phyloP scores from a whole-genome alignment of 2,797 vertebrate species.

The Enteromius treurensis region DNA sequence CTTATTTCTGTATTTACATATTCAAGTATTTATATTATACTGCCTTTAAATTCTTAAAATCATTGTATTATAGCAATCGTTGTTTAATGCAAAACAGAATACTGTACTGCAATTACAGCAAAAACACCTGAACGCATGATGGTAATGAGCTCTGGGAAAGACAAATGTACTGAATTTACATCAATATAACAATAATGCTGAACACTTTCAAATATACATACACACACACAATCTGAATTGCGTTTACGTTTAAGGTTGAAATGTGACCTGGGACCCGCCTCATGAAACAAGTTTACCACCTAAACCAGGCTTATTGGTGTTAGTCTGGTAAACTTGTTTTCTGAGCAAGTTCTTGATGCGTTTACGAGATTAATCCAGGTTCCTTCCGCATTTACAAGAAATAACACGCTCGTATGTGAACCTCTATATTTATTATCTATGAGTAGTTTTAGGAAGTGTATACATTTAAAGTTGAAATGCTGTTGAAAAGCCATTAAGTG shows the following conservation, averaged over 20 bases:
- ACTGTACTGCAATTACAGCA: background rate
- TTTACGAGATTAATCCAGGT: conserved; percentile 45
- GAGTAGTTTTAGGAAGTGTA: conserved; percentile 49
- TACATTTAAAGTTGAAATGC: conserved; percentile 24
- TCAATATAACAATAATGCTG: background rate
- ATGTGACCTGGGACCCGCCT: background rate
- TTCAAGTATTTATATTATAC: background rate
- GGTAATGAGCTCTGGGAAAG: background rate
- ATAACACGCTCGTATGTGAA: conserved; percentile 55
- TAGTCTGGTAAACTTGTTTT: too few species aligned
- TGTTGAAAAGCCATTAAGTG: conserved; percentile 42
- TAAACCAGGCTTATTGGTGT: too few species aligned
- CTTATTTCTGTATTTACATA: background rate
- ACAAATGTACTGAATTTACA: background rate
- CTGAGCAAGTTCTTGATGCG: background rate
- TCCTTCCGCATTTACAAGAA: conserved; percentile 47
- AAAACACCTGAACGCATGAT: background rate
- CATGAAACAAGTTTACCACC: too few species aligned
- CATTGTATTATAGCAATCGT: background rate
- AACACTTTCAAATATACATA: background rate
- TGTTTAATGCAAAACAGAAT: background rate
- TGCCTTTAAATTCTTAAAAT: background rate
- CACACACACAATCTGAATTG: too few species aligned
- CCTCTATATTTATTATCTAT: conserved; percentile 70
- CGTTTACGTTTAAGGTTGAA: background rate